Base-by-base conservation (phyloP, 2,888 invertebrate genomes). In the Uropetala carovei region DNA sequence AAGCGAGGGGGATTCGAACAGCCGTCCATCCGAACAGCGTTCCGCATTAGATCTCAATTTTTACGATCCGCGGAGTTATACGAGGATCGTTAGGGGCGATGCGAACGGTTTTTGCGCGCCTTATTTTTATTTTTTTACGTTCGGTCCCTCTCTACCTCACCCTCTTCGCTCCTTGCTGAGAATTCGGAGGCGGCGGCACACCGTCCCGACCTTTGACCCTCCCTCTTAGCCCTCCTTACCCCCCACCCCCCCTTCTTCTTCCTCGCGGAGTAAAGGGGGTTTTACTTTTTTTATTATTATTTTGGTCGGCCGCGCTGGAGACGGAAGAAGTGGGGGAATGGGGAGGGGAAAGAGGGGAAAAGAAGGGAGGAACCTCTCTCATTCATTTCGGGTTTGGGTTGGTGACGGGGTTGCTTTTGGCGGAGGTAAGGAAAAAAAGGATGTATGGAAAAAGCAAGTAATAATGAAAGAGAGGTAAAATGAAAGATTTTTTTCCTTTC, bases 381-480 rank as follows among this genome's bases (percentile, higher is more conserved):
- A 86, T 86, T 86, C 86, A 86, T 86, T 86, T 86, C 86, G 30
- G 60, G 84, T 56, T 16, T 84, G 84, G 84, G 60, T 60, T 30
- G 27, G 60, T 14, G 86, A 75, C 75, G 75, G 75, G 75, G 75
- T 75, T 75, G 89, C 64, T 89, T 89, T 89, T 59, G 68, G 18
- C 43, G 60, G 64, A 64, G 64, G 43, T n/a, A 89, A 64, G 89
- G n/a, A 89, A 56, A 89, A 64, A 64, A 89, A 64, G 64, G 89
- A 27, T n/a, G 60, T n/a, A 43, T 60, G 89, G 27, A 89, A 64
- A 89, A 89, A 89, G 89, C 89, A 64, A 89, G 68, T 89, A 89
- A 89, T 86, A 89, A 89, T 89, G 64, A 89, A 89, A 89, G 68
- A 68, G 89, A 56, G 89, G 18, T 30, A 68, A n/a, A 89, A 89